Conservation (phyloP, 2,797 vertebrate species). For the Leuciscus waleckii region DNA sequence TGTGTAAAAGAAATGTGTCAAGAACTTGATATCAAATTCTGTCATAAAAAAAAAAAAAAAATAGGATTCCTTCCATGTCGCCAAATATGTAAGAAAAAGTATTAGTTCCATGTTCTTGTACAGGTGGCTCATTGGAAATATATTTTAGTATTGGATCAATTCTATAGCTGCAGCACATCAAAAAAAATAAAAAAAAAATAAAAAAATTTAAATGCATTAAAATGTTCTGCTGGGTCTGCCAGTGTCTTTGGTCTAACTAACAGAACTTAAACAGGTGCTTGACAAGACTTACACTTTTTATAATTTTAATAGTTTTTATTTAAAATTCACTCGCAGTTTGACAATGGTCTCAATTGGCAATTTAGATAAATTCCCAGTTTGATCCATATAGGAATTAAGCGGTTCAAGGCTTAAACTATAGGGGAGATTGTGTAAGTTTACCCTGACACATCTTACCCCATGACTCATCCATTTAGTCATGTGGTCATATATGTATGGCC, state of each 20-base stretch:
- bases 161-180: not conserved
- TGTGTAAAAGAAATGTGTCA: too few species aligned
- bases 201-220: too few species aligned
- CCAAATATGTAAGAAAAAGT: too few species aligned
- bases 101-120: not conserved
- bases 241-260: not conserved
- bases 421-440: not conserved
- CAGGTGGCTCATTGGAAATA: not conserved
- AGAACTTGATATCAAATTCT: too few species aligned
- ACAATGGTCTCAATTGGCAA: not conserved
- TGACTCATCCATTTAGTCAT: not conserved
- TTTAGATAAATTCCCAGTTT: not conserved
- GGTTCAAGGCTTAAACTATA: not conserved
- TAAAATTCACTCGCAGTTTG: not conserved
- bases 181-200: too few species aligned
- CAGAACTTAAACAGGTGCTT: not conserved
- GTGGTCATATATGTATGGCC: not conserved
- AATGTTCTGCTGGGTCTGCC: not conserved
- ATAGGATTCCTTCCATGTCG: not conserved
- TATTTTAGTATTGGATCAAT: not conserved
- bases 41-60: not conserved
- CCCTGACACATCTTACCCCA: not conserved
- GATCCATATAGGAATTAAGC: not conserved
- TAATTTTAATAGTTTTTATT: too few species aligned
- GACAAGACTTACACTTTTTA: not conserved